Evolutionary conservation across 2,797 vertebrate genomes (phyloP).

Genomic region (Sandelia bainsii): DNA sequence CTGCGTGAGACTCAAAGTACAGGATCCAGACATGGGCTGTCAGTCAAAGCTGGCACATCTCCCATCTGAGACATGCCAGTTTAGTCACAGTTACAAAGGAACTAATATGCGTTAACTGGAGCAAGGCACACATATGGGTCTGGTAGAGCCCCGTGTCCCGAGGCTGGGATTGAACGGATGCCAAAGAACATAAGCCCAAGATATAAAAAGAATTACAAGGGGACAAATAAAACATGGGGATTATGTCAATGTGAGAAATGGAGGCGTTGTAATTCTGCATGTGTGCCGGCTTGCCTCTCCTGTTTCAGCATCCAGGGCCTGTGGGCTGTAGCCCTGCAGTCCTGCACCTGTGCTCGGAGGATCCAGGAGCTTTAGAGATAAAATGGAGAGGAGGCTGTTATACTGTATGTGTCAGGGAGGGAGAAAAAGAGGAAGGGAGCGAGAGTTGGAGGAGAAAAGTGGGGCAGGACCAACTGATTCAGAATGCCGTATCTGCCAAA

Average conservation of each 20-base stretch:
- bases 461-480: constrained; percentile 58
- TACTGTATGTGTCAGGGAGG: constrained; percentile 40
- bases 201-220: constrained; percentile 84
- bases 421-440: constrained; percentile 21
- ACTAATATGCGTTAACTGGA: constrained; percentile 83
- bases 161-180: constrained; percentile 81
- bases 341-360: constrained; percentile 74
- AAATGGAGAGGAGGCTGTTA: constrained; percentile 52
- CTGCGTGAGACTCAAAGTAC: constrained; percentile 78
- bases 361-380: constrained; percentile 69
- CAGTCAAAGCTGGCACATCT: constrained; percentile 80
- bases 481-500: constrained; percentile 55
- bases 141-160: constrained; percentile 75
- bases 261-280: constrained; percentile 76
- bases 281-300: constrained; percentile 71
- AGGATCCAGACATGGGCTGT: constrained; percentile 82
- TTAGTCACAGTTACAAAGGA: constrained; percentile 83
- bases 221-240: constrained; percentile 85
- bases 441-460: constrained; percentile 54
- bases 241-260: constrained; percentile 83
- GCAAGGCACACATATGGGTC: constrained; percentile 81
- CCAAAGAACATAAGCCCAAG: constrained; percentile 83
- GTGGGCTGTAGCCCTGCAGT: constrained; percentile 70
- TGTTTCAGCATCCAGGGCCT: constrained; percentile 71
- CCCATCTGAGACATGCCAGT: constrained; percentile 79